phyloP scores from a whole-genome alignment of 2,888 invertebrate genomes.

The Catocala sponsa region DNA sequence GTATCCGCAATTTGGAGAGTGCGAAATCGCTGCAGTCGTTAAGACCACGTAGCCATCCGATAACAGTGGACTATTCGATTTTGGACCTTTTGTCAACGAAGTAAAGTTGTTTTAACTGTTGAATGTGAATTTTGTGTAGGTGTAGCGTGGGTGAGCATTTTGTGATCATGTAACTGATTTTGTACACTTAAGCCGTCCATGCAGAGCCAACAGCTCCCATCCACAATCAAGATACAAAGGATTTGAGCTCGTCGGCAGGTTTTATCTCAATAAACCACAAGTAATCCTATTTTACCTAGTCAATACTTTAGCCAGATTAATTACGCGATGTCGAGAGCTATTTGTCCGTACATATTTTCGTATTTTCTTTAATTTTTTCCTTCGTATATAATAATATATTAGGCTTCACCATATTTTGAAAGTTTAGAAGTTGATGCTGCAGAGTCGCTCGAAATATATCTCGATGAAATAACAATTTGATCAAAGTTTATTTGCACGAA shows the following conservation, averaged over 20 bases:
- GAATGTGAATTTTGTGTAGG: slow-evolving; percentile 8
- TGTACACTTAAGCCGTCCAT: not conserved
- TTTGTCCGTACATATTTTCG: too few species aligned
- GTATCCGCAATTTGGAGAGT: slow-evolving; percentile 1
- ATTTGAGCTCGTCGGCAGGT: too few species aligned
- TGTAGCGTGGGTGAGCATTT: not conserved
- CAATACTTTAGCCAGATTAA: too few species aligned
- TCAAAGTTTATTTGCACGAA: slow-evolving; percentile 11
- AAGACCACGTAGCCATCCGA: slow-evolving; percentile 11
- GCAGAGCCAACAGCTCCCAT: too few species aligned
- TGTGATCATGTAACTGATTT: slow-evolving; percentile 13
- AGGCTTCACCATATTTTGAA: too few species aligned
- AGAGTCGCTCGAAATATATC: not conserved
- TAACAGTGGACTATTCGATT: slow-evolving; percentile 10
- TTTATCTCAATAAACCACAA: too few species aligned
- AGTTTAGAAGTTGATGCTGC: too few species aligned
- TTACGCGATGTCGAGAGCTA: too few species aligned
- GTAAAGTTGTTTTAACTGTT: slow-evolving; percentile 8
- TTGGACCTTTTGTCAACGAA: not conserved
- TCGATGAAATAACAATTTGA: slow-evolving; percentile 6
- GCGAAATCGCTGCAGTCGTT: slow-evolving; percentile 12
- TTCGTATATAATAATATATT: too few species aligned
- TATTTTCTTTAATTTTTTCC: too few species aligned
- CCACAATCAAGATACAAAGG: too few species aligned
- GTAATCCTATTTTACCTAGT: too few species aligned